A percentile compares a stretch with the other conserved stretches of the same genome.
phyloP scores from a whole-genome alignment of 2,888 invertebrate species.

The Psylliodes chrysocephalus region DNA sequence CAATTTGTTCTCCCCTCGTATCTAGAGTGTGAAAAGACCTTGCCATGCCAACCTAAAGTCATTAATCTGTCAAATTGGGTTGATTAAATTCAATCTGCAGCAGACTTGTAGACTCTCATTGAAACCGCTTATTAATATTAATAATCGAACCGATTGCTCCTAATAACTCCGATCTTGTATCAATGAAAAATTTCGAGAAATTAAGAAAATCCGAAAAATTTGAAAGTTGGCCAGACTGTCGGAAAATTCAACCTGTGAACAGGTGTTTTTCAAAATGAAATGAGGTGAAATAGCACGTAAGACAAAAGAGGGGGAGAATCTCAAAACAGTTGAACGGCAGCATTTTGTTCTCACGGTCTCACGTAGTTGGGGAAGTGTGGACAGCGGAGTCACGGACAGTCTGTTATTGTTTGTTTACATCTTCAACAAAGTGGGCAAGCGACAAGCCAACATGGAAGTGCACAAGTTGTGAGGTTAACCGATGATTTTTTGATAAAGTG shows the following conservation, averaged over 20 bases:
- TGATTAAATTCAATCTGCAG: not conserved
- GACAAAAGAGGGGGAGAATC: conserved; percentile 55
- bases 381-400: conserved; percentile 36
- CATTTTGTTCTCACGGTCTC: conserved; percentile 60
- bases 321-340: conserved; percentile 50
- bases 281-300: conserved; percentile 67
- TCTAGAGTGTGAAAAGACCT: not conserved
- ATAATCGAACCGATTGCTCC: not conserved
- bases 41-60: conserved; percentile 9
- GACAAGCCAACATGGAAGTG: conserved; percentile 23
- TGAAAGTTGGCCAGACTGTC: conserved; percentile 68
- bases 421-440: not conserved
- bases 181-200: no score
- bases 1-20: not conserved
- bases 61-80: conserved; percentile 9
- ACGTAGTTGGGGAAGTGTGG: conserved; percentile 30
- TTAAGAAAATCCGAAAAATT: not conserved
- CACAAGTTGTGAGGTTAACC: conserved; percentile 19
- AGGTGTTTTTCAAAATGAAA: conserved; percentile 83
- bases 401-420: conserved; percentile 44
- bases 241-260: conserved; percentile 78
- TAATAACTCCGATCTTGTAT: not conserved
- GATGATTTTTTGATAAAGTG: conserved; percentile 14
- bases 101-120: not conserved
- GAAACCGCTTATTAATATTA: not conserved